A percentile compares a stretch with the other conserved stretches of the same genome.
Conservation (phyloP, 2,888 invertebrate species). For the Metallyticus violacea region DNA sequence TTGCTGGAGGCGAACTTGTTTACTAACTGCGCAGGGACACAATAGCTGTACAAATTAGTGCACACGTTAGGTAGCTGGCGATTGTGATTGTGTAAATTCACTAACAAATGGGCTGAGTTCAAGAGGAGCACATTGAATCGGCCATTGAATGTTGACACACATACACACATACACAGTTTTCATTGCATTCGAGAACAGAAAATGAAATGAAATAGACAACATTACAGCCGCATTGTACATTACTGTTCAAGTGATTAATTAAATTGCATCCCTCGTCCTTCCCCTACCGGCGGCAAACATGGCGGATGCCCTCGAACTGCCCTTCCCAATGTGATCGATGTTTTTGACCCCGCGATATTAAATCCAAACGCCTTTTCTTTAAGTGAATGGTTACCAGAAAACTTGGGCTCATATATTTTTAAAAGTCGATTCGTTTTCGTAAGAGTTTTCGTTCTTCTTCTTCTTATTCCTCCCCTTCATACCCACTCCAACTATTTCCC, state of each 20-base stretch:
- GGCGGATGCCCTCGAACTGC: neutral
- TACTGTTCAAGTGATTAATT: neutral
- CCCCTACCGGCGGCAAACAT: too few species aligned
- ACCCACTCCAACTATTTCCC: neutral
- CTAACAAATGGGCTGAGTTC: neutral
- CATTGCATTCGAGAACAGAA: neutral
- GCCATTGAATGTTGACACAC: neutral
- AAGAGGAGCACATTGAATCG: neutral
- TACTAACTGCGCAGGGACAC: neutral
- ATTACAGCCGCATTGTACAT: neutral
- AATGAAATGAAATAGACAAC: neutral
- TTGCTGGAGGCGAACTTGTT: neutral
- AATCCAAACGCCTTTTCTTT: neutral
- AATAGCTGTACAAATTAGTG: neutral
- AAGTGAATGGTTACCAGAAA: slow-evolving; percentile 11
- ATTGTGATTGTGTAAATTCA: neutral
- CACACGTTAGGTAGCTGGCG: neutral
- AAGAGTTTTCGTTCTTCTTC: slow-evolving; percentile 5
- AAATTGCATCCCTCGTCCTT: neutral
- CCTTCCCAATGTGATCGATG: neutral
- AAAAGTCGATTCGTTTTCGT: slow-evolving; percentile 20
- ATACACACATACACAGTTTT: too few species aligned
- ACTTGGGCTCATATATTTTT: slow-evolving; percentile 18
- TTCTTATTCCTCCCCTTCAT: neutral
- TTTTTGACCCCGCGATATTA: neutral